Evolutionary conservation across 2,113 vertebrate genomes (phyloP).

Genomic region (Oriolus oriolus): DNA sequence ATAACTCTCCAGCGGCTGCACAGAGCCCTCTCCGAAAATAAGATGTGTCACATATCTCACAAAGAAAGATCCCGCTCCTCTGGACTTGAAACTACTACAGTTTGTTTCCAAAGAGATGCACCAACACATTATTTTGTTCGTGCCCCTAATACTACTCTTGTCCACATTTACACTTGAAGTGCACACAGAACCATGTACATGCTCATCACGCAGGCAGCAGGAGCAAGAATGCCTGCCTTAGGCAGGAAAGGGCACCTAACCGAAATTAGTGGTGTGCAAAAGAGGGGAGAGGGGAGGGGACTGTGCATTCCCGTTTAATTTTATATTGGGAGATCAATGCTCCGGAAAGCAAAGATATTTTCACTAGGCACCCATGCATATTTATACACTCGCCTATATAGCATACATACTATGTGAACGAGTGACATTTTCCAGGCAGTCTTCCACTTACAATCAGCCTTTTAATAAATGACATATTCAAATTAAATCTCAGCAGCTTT

Average conservation of each 20-base stretch:
- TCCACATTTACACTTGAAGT: neutral
- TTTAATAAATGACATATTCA: constrained; percentile 19
- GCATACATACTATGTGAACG: neutral
- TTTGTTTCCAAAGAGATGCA: constrained; percentile 9
- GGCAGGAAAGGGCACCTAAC: constrained; percentile 1
- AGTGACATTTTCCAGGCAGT: constrained; percentile 23
- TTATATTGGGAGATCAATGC: neutral
- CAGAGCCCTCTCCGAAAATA: constrained; percentile 28
- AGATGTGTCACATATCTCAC: constrained; percentile 2
- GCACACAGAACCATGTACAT: neutral
- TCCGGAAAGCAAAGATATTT: neutral
- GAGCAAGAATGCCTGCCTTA: neutral
- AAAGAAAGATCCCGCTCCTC: neutral
- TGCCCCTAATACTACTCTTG: neutral
- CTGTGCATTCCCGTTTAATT: neutral
- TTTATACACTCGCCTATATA: neutral
- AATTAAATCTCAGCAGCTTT: neutral
- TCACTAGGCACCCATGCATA: neutral
- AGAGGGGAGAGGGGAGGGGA: neutral
- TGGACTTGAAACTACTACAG: neutral
- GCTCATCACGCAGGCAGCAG: neutral
- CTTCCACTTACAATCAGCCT: neutral
- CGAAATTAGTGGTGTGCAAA: neutral
- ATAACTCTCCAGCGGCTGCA: neutral
- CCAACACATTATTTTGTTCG: neutral